Base-by-base conservation (phyloP, 1,140 invertebrate genomes). In the Drosophila bifasciata region DNA sequence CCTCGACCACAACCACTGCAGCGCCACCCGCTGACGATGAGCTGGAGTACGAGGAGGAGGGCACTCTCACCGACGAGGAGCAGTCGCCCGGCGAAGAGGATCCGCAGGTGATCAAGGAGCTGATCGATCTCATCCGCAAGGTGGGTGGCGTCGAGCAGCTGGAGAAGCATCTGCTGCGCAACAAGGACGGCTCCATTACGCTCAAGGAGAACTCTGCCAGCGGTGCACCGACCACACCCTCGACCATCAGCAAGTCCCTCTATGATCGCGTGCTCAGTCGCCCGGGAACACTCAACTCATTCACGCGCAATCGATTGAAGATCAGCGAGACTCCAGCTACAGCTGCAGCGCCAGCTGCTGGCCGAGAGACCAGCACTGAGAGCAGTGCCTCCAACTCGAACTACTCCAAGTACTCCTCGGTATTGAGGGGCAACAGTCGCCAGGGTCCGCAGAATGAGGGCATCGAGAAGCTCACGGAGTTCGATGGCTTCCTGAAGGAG, bases 41-140 rank as follows among this genome's bases (percentile, higher is more conserved):
- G 55, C 93, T 95, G 32, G 94, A 95, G 43, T 94, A 94, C 17
- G 94, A 96, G 43, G 94, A 95, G 43, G 94, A 95, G 32, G 32
- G 32, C 11, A 36, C 11, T 11, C 11, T 36, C 32, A 13, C 4
- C 8, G 93, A 94, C 44, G 93, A 94, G 41, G 93, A 93, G 2
- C 86, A 78, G 3, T 85, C 77, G 3, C 83, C 89, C 1, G 76
- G 91, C 13, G 95, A 96, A 84, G 96, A 97, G 92, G 96, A 97
- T 92, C 96, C 96, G 0, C 94, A 93, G 90, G 95, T 96, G 1
- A 96, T 97, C 43, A 97, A 97, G 89, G 96, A 97, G 89, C 91
- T 97, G 0, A 95, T 97, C 43, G 95, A 95, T 70, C 92, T 97
- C 0, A 97, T 97, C 44, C 96, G 96, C 86, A 97, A 97, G 94